Percentiles rank a stretch among this genome's conserved stretches.
Evolutionary conservation across 2,113 vertebrate species (phyloP).

Genomic region (Todiramphus saurophagus): DNA sequence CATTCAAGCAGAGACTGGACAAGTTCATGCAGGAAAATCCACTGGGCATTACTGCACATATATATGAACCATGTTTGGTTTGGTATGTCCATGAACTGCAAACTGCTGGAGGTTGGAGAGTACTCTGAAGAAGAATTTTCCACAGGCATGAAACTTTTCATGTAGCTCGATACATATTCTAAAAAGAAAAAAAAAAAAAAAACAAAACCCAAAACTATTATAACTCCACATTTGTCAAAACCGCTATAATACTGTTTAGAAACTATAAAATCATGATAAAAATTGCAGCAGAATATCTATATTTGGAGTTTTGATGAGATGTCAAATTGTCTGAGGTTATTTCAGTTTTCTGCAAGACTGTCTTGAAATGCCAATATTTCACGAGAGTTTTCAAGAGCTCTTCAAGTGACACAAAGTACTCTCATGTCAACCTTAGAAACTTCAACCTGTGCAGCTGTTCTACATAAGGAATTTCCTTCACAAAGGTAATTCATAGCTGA

Average conservation of each 20-base stretch:
- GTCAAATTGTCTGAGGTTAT: neutral
- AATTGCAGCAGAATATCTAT: neutral
- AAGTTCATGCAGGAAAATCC: neutral
- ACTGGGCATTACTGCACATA: neutral
- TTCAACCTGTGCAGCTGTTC: neutral
- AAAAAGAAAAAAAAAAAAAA: neutral
- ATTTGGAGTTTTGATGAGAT: constrained; percentile 1
- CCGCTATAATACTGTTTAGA: neutral
- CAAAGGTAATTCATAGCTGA: neutral
- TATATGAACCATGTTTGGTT: no score
- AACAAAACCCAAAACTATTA: neutral
- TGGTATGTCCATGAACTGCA: no score
- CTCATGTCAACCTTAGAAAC: neutral
- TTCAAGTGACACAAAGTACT: constrained; percentile 15
- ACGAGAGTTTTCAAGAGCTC: constrained; percentile 13
- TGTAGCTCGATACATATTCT: neutral
- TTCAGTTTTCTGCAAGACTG: neutral
- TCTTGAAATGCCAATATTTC: constrained; percentile 28
- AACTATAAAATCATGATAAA: neutral
- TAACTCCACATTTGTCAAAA: neutral
- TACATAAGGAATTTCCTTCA: neutral
- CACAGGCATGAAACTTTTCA: neutral
- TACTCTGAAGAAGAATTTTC: neutral
- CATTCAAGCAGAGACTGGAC: neutral
- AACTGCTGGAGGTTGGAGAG: no score